Conservation (phyloP, 1,140 invertebrate species). For the Macrobrachium rosenbergii region DNA sequence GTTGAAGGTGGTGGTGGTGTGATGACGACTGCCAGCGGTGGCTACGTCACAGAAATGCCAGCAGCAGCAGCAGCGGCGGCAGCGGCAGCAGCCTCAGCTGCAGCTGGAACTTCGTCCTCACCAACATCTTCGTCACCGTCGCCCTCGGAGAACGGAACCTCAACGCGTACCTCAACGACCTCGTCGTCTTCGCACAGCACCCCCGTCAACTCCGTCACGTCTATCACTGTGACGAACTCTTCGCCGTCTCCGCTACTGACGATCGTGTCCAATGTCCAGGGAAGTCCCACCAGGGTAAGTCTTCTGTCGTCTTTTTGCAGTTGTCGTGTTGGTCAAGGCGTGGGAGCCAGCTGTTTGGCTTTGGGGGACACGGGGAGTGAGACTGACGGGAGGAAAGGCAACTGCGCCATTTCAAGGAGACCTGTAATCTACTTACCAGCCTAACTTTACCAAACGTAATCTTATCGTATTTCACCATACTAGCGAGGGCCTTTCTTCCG, state of each 20-base stretch:
- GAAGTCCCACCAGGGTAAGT: slow-evolving; percentile 13
- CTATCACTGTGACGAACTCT: slow-evolving; percentile 6
- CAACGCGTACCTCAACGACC: background rate
- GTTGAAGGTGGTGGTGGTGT: slow-evolving; percentile 13
- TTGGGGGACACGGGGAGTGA: too few species aligned
- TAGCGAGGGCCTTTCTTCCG: too few species aligned
- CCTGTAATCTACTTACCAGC: too few species aligned
- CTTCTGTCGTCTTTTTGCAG: background rate
- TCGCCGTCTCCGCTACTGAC: slow-evolving; percentile 20
- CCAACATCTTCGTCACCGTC: background rate
- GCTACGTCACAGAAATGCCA: slow-evolving; percentile 23
- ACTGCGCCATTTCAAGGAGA: too few species aligned
- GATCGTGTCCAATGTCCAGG: slow-evolving; percentile 1
- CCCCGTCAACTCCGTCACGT: background rate
- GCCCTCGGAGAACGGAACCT: slow-evolving; percentile 1
- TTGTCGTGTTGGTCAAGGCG: too few species aligned
- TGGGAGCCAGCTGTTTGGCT: too few species aligned
- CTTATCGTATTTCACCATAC: too few species aligned
- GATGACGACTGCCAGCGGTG: slow-evolving; percentile 29
- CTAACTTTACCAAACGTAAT: too few species aligned
- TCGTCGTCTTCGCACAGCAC: background rate
- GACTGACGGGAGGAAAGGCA: too few species aligned
- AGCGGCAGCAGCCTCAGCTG: background rate
- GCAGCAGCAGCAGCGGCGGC: background rate
- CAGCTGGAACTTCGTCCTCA: background rate